These are phyloP conservation scores for Tyto alba DNA, from an alignment of 2,113 vertebrate species.

Conservation along the genomic window DNA sequence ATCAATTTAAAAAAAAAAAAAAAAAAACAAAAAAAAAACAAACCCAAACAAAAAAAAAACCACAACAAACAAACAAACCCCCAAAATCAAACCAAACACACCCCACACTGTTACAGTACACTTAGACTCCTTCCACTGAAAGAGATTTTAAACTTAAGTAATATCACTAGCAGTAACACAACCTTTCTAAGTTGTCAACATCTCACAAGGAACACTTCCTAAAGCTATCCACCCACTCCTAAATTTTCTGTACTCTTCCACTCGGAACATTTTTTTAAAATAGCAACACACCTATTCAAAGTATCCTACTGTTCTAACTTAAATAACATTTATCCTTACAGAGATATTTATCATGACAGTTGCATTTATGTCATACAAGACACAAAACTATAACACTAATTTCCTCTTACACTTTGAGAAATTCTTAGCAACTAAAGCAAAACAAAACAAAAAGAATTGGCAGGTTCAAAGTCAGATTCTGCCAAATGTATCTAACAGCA, in stretches of 20 bases:
- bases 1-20: background rate
- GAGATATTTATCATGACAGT: background rate
- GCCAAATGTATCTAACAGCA: background rate
- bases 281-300: background rate
- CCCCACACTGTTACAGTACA: background rate
- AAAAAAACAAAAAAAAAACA: too few species aligned
- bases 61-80: background rate
- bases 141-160: background rate
- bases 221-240: background rate
- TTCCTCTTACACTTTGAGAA: background rate
- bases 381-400: background rate
- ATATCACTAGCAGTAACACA: background rate
- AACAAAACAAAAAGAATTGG: background rate
- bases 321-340: background rate
- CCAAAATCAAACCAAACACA: background rate
- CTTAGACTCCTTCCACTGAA: background rate
- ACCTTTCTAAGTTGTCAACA: background rate
- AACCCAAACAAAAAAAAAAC: background rate
- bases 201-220: background rate
- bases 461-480: background rate
- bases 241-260: background rate
- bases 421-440: background rate
- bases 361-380: background rate
- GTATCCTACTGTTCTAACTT: background rate
- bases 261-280: background rate